Conservation (phyloP, 2,113 vertebrate species). For the Craseonycteris thonglongyai region DNA sequence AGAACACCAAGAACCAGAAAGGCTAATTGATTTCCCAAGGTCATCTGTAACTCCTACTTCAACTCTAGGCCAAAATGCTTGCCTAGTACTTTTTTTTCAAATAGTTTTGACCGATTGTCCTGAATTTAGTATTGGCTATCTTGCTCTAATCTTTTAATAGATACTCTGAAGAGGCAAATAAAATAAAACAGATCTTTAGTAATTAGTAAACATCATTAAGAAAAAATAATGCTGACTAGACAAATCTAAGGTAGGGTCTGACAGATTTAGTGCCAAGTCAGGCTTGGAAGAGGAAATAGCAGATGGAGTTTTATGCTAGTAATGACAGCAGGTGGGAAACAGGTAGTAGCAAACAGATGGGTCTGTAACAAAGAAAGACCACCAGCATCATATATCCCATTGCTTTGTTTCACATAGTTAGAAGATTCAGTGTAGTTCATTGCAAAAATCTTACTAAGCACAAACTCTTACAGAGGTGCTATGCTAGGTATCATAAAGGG, state of each 20-base stretch:
- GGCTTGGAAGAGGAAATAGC: constrained; percentile 51
- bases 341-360: constrained; percentile 68
- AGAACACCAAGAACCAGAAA: background rate
- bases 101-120: background rate
- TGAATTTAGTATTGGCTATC: background rate
- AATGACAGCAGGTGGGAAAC: constrained; percentile 55
- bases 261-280: constrained; percentile 45
- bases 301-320: constrained; percentile 57
- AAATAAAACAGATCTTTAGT: constrained; percentile 10
- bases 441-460: background rate
- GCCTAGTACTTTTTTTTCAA: background rate
- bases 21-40: constrained; percentile 22
- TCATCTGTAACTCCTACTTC: constrained; percentile 30
- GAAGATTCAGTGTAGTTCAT: background rate
- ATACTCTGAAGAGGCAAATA: background rate
- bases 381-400: constrained; percentile 24
- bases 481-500: background rate
- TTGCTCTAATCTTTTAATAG: background rate
- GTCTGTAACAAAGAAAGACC: constrained; percentile 35
- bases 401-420: background rate
- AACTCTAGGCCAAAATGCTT: background rate
- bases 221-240: constrained; percentile 37
- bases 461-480: background rate
- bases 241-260: background rate
- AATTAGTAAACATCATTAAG: constrained; percentile 22